phyloP scores from a whole-genome alignment of 2,888 invertebrate genomes.

The Hetaerina titia region DNA sequence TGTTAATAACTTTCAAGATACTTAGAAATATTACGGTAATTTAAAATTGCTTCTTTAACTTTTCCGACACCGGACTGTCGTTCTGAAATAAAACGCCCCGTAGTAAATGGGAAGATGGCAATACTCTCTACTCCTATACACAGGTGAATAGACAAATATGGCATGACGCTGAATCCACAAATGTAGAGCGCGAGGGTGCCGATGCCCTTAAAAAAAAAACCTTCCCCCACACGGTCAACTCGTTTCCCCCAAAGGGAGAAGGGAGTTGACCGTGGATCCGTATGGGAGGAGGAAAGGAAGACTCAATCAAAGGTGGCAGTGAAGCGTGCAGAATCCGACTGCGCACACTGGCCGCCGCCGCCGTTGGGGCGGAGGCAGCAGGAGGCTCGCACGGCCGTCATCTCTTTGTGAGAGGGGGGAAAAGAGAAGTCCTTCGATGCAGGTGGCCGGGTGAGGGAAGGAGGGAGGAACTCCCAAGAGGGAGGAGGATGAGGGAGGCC shows the following conservation, averaged over 20 bases:
- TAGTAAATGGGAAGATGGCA: no score
- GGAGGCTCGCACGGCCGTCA: conserved; percentile 16
- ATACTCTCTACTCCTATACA: no score
- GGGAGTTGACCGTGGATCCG: background rate
- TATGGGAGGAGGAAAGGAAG: background rate
- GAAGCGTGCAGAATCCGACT: conserved; percentile 9
- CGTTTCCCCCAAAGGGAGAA: background rate
- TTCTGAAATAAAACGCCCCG: no score
- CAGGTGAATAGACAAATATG: background rate
- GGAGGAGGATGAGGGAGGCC: background rate
- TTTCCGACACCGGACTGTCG: no score
- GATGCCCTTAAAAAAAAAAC: background rate
- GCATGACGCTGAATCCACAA: background rate
- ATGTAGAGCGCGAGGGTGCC: background rate
- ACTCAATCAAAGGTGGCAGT: conserved; percentile 58
- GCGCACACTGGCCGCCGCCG: background rate
- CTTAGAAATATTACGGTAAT: no score
- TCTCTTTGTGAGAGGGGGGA: background rate
- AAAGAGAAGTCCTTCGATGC: background rate
- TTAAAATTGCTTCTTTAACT: no score
- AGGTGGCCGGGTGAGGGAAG: background rate
- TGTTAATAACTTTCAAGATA: no score
- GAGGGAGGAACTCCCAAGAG: background rate
- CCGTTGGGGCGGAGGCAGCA: background rate
- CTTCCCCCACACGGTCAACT: background rate